Conservation (phyloP, 2,113 vertebrate species). For the Sciurus niger region DNA sequence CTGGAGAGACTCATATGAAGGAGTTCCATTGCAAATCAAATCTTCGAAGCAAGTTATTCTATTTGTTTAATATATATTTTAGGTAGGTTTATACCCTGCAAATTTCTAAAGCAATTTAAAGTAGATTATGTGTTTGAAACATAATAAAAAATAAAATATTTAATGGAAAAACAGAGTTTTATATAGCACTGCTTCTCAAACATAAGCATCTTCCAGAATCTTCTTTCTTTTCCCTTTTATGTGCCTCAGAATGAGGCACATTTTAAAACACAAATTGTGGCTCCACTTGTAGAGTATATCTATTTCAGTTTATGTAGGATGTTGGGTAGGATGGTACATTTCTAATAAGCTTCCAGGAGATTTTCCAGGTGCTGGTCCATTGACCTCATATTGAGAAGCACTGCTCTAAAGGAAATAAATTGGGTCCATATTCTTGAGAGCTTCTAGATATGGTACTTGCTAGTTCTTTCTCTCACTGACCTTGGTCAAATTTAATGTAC, state of each 20-base stretch:
- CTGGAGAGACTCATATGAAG: not conserved
- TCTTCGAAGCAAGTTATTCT: not conserved
- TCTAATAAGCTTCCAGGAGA: not conserved
- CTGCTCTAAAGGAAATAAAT: not conserved
- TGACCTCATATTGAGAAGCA: not conserved
- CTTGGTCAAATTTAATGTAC: not conserved
- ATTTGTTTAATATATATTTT: not conserved
- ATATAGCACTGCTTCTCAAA: not conserved
- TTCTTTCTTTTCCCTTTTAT: not conserved
- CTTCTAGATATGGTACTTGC: not conserved
- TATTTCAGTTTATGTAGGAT: not conserved
- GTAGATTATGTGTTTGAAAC: not conserved
- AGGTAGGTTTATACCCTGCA: not conserved
- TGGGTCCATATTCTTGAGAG: not conserved
- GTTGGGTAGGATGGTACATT: not conserved
- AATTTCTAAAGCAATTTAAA: not conserved
- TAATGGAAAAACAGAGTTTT: conserved; percentile 7
- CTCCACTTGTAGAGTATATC: not conserved
- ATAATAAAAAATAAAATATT: not conserved
- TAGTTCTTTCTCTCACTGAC: not conserved
- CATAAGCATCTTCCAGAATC: not conserved
- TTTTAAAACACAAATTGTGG: not conserved
- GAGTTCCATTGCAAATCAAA: conserved; percentile 16
- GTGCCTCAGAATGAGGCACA: not conserved
- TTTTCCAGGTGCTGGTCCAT: not conserved